Base-by-base conservation (phyloP, 2,888 invertebrate genomes). In the Harmothoe impar region DNA sequence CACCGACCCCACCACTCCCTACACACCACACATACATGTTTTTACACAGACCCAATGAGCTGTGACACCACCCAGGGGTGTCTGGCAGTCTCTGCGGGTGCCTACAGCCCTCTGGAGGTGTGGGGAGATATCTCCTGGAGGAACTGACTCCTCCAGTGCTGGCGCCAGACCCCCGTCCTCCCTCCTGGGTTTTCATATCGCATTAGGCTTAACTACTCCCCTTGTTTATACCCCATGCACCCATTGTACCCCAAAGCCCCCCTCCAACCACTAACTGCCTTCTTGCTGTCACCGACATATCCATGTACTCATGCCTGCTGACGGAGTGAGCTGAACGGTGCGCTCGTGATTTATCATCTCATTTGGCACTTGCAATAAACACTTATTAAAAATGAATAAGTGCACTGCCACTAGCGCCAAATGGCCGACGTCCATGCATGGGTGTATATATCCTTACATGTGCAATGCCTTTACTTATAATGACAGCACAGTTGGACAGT, bases 101-200 rank as follows among this genome's bases (percentile, higher is more conserved):
- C 62, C 62, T 20, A 20, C 62, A n/a, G 23, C 62, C 7, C 7
- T 3, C 62, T n/a, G 62, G 62, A 62, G 62, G n/a, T 62, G 62
- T n/a, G 62, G 62, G 62, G 81, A 43, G 81, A 81, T 81, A 43
- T 81, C 81, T 33, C 81, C 81, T 0, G 81, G 33, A 81, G 81
- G 33, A 77, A 33, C 81, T 15, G 20, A 20, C 81, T 81, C 33
- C 81, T 81, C 81, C 43, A 33, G 23, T 17, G 35, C 20, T n/a
- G 33, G 35, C 33, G 33, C 81, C 33, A 35, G 72, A 15, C 29
- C 29, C 15, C 1, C 29, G 29, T n/a, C 25, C 15, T 7, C 29
- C 29, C 25, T n/a, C 29, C 29, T 15, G 72, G 72, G 72, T 72
- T 72, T 72, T 72, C 72, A 72, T 25, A 72, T 72, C 31, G 72